A percentile compares a stretch with the other conserved stretches of the same genome.
Evolutionary conservation across 2,797 vertebrate genomes (phyloP).

Genomic region (Megalops cyprinoides): DNA sequence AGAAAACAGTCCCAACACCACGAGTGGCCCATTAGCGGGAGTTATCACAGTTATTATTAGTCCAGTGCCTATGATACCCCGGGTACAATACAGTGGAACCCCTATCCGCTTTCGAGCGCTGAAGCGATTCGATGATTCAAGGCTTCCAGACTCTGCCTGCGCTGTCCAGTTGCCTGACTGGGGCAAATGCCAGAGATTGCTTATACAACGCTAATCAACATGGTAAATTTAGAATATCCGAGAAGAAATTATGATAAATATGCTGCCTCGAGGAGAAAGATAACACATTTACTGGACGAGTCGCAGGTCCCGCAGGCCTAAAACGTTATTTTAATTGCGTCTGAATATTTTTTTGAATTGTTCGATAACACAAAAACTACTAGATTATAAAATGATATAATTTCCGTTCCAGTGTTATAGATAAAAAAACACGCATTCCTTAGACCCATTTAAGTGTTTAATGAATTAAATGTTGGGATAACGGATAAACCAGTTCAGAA

Average conservation of each 20-base stretch:
- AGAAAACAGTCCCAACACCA: conserved; percentile 66
- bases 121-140: conserved; percentile 66
- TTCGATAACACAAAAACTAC: background rate
- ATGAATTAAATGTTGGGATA: too few relatives aligned
- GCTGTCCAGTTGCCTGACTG: conserved; percentile 57
- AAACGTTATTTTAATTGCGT: conserved; percentile 11
- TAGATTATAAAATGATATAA: conserved; percentile 9
- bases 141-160: conserved; percentile 60
- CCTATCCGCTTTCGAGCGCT: conserved; percentile 64
- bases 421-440: too few relatives aligned
- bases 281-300: conserved; percentile 70
- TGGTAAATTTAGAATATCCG: conserved; percentile 79
- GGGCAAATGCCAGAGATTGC: conserved; percentile 71
- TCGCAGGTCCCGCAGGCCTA: conserved; percentile 44
- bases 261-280: conserved; percentile 71
- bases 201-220: conserved; percentile 80
- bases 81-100: background rate
- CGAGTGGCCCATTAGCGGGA: conserved; percentile 74
- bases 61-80: background rate
- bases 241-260: conserved; percentile 84
- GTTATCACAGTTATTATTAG: background rate
- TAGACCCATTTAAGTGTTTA: background rate
- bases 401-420: background rate
- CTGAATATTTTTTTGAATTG: conserved; percentile 25
- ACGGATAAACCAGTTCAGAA: background rate